These are phyloP conservation scores for Echinarachnius parma DNA, from an alignment of 53 echinoderm and acorn worm species.

Conservation along the genomic window DNA sequence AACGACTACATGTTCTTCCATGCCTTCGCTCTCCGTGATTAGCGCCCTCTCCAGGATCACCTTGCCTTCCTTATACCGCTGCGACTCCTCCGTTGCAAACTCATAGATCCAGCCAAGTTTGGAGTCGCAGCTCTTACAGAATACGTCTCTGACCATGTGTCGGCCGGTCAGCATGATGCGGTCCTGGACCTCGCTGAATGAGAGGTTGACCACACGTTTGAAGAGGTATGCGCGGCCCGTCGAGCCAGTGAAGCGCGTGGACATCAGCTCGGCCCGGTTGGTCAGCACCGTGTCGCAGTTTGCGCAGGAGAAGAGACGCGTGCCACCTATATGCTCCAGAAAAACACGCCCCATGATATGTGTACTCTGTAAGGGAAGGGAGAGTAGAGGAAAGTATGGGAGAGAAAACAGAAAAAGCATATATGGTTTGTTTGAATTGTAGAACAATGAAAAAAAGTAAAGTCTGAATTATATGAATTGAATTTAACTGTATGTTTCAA, in stretches of 20 bases:
- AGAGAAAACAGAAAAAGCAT: too few species aligned
- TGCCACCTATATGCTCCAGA: conserved; percentile 90
- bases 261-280: conserved; percentile 90
- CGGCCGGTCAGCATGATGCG: conserved; percentile 91
- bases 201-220: conserved; percentile 88
- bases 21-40: conserved; percentile 92
- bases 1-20: conserved; percentile 63
- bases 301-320: conserved; percentile 87
- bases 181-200: conserved; percentile 91
- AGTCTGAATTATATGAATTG: too few species aligned
- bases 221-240: conserved; percentile 94
- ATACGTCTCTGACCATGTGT: conserved; percentile 95
- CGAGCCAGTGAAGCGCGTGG: conserved; percentile 88
- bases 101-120: conserved; percentile 98
- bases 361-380: too few species aligned
- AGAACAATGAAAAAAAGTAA: too few species aligned
- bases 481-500: too few species aligned
- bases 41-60: conserved; percentile 89
- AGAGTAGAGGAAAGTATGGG: too few species aligned
- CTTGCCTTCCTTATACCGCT: conserved; percentile 94
- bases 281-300: conserved; percentile 95
- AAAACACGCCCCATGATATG: conserved; percentile 82
- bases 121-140: conserved; percentile 91
- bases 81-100: conserved; percentile 91
- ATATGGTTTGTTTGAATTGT: too few species aligned